Percentiles rank a stretch among this genome's conserved stretches.
Conservation (phyloP, 2,797 vertebrate genomes). For the Mionectes olivaceus region DNA sequence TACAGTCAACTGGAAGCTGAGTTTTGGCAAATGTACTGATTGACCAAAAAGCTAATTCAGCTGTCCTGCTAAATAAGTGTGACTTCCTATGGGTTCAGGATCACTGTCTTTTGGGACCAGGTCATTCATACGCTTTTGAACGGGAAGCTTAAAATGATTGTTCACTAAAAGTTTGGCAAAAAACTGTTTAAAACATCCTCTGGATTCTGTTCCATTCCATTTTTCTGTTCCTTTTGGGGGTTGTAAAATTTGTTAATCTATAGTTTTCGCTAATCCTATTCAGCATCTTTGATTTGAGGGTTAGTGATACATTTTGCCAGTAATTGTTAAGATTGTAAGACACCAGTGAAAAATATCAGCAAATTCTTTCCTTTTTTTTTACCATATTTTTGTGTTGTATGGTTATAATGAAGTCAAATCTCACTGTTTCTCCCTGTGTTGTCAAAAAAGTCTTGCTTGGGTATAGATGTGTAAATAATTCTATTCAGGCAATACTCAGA, state of each 20-base stretch:
- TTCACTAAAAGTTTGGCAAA: slow-evolving; percentile 1
- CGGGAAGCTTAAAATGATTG: background rate
- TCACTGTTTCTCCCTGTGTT: background rate
- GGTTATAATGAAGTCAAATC: background rate
- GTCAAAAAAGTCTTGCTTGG: background rate
- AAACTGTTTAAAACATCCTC: background rate
- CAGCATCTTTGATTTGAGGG: background rate
- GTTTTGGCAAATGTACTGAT: slow-evolving; percentile 24
- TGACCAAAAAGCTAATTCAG: slow-evolving; percentile 45
- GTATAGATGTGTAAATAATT: background rate
- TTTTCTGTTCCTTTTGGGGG: background rate
- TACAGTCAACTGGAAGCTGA: background rate
- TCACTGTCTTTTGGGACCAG: background rate
- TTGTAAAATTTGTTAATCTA: slow-evolving; percentile 4
- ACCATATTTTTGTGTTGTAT: background rate
- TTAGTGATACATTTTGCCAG: background rate
- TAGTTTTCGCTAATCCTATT: background rate
- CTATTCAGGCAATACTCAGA: background rate
- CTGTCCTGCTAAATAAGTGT: slow-evolving; percentile 46
- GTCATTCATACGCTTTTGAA: slow-evolving; percentile 2
- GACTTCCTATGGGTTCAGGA: slow-evolving; percentile 25
- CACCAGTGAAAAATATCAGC: background rate
- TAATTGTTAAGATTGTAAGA: background rate
- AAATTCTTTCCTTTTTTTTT: background rate
- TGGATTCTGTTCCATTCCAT: background rate